Conservation (phyloP, 2,797 vertebrate genomes). For the Erpetoichthys calabaricus region DNA sequence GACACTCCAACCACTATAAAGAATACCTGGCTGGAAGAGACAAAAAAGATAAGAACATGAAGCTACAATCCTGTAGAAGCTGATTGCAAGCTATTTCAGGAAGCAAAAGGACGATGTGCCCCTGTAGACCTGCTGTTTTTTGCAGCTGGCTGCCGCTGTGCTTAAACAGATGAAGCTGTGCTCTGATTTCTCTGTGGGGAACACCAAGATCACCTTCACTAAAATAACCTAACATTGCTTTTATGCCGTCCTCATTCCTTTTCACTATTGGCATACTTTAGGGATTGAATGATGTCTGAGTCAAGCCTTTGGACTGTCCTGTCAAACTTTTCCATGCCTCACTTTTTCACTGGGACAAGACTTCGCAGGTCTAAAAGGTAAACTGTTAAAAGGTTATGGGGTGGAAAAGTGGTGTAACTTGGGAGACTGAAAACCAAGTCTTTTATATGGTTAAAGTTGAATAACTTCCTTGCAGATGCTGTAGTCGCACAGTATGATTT, state of each 20-base stretch:
- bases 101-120: constrained; percentile 31
- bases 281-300: constrained; percentile 58
- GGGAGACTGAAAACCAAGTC: neutral
- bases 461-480: too few relatives aligned
- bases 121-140: constrained; percentile 32
- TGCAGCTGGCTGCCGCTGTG: constrained; percentile 45
- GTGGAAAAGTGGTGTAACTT: constrained; percentile 13
- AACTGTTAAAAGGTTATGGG: constrained; percentile 19
- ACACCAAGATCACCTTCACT: constrained; percentile 15
- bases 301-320: constrained; percentile 70
- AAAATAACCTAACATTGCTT: neutral
- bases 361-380: constrained; percentile 88
- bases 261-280: too few relatives aligned
- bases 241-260: too few relatives aligned
- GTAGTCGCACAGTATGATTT: too few relatives aligned
- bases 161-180: constrained; percentile 31
- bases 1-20: constrained; percentile 20
- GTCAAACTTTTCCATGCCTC: constrained; percentile 78
- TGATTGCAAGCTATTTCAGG: constrained; percentile 25
- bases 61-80: constrained; percentile 17
- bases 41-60: constrained; percentile 18
- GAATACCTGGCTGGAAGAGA: constrained; percentile 13
- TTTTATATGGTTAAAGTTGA: too few relatives aligned
- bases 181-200: constrained; percentile 19
- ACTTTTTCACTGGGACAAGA: constrained; percentile 66